A percentile compares a stretch with the other conserved stretches of the same genome.
These are phyloP conservation scores for Bombus sibiricus DNA, from an alignment of 1,140 invertebrate species.

Conservation along the genomic window DNA sequence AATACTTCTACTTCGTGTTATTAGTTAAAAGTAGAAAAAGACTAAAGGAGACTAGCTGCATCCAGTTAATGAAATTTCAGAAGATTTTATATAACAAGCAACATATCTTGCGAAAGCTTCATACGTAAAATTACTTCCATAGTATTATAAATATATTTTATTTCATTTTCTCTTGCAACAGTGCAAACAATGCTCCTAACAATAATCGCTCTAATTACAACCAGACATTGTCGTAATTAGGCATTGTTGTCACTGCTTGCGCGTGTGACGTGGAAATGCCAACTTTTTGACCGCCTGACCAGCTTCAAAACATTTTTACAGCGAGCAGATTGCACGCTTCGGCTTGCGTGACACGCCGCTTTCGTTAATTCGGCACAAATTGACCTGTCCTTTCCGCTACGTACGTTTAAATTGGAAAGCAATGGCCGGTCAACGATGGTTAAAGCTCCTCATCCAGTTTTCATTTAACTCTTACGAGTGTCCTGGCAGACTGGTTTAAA, in stretches of 20 bases:
- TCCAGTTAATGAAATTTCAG: not conserved
- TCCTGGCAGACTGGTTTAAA: not conserved
- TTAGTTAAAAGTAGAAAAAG: too few species aligned
- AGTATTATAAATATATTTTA: too few species aligned
- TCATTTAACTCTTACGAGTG: not conserved
- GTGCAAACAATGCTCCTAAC: too few species aligned
- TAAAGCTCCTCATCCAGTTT: not conserved
- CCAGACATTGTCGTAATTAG: too few species aligned
- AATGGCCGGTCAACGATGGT: not conserved
- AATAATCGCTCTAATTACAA: too few species aligned
- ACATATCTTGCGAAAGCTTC: not conserved
- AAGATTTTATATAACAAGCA: not conserved
- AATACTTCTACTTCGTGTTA: too few species aligned
- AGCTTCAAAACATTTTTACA: slow-evolving; percentile 3
- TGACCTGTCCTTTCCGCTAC: slow-evolving; percentile 26
- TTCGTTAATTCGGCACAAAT: slow-evolving; percentile 37
- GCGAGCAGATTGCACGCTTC: not conserved
- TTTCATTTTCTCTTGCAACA: too few species aligned
- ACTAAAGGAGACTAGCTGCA: too few species aligned
- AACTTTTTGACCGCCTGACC: not conserved
- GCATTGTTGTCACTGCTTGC: too few species aligned
- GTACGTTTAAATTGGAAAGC: slow-evolving; percentile 24
- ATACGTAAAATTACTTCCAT: too few species aligned
- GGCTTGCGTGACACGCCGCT: not conserved
- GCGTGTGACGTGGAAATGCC: not conserved